Evolutionary conservation across 2,113 vertebrate species (phyloP).

Genomic region (Thamnophis sirtalis): DNA sequence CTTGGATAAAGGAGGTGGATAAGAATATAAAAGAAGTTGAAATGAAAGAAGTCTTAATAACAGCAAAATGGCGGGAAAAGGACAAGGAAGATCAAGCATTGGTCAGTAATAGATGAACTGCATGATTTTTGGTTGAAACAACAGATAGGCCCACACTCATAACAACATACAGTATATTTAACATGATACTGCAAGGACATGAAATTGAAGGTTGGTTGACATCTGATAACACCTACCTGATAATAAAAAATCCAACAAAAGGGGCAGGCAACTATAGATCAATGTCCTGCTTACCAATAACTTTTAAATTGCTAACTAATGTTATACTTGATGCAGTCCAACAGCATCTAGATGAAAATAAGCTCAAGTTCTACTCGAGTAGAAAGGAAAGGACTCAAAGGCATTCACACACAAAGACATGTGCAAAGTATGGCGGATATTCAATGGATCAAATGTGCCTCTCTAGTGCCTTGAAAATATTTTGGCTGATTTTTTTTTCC

Average conservation of each 20-base stretch:
- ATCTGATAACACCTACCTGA: neutral
- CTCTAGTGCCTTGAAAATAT: neutral
- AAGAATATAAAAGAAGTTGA: neutral
- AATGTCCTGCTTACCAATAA: neutral
- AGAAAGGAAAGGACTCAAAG: neutral
- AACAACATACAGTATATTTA: neutral
- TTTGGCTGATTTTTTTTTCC: slow-evolving; percentile 2
- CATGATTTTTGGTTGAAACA: neutral
- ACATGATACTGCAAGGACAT: neutral
- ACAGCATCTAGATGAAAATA: neutral
- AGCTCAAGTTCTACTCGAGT: neutral
- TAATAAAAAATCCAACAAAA: neutral
- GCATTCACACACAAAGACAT: neutral
- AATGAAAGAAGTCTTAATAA: neutral
- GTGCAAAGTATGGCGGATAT: neutral
- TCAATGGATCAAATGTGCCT: neutral
- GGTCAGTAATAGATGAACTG: neutral
- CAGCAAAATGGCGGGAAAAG: neutral
- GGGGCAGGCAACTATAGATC: neutral
- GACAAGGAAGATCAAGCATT: neutral
- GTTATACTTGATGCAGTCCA: neutral
- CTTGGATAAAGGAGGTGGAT: neutral
- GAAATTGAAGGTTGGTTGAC: neutral
- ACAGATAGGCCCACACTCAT: neutral
- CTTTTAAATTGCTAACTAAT: neutral